Evolutionary conservation across 2,888 invertebrate genomes (phyloP).

Genomic region (Acleris emargana): DNA sequence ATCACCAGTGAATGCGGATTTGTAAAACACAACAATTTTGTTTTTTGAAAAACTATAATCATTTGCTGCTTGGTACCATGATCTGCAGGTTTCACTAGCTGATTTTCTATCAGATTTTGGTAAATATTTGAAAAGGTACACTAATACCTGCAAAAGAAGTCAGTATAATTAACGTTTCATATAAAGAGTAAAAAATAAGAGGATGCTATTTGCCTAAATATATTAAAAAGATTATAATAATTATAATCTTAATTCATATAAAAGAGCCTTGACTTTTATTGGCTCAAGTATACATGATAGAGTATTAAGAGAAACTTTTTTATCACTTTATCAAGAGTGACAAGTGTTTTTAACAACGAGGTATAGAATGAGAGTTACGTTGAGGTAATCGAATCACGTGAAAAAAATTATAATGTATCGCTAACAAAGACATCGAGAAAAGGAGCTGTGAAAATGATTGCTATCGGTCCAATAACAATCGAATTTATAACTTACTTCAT

Average conservation of each 20-base stretch:
- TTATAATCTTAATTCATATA: too few relatives aligned
- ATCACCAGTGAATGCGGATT: conserved; percentile 70
- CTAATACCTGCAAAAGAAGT: conserved; percentile 79
- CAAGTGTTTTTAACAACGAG: background rate
- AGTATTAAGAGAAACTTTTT: too few relatives aligned
- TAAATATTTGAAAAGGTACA: conserved; percentile 85
- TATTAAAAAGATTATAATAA: too few relatives aligned
- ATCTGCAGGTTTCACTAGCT: conserved; percentile 85
- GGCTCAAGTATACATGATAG: too few relatives aligned
- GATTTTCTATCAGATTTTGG: conserved; percentile 86
- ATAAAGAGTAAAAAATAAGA: too few relatives aligned
- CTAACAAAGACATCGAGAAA: conserved; percentile 58
- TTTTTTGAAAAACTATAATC: conserved; percentile 83
- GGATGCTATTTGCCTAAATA: too few relatives aligned
- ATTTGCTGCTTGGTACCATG: conserved; percentile 88
- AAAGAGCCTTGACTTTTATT: too few relatives aligned
- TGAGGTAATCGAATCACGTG: conserved; percentile 61
- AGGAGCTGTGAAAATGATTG: background rate
- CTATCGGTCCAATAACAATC: background rate
- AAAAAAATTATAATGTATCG: conserved; percentile 55
- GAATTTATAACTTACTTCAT: conserved; percentile 57
- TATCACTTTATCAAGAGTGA: too few relatives aligned
- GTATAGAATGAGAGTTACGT: conserved; percentile 6
- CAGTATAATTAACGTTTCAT: too few relatives aligned
- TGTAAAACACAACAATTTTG: conserved; percentile 78